Base-by-base conservation (phyloP, 2,113 vertebrate genomes). In the Hemiscyllium ocellatum region DNA sequence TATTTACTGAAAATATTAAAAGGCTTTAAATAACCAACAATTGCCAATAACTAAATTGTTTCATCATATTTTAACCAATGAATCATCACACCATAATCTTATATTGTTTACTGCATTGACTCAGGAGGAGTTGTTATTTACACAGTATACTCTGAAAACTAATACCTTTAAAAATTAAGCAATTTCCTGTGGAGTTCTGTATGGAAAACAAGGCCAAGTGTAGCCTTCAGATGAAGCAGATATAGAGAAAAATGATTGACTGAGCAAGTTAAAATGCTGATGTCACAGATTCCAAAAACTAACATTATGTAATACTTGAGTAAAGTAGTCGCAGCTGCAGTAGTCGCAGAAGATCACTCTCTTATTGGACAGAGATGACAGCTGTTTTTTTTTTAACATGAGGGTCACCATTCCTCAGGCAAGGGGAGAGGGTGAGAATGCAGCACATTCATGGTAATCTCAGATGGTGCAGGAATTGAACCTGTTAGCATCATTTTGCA, bases 141-240 rank as follows among this genome's bases (percentile, higher is more conserved):
- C 15, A 26, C 56, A 56, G 22, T 61, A 29, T 17, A 56, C 26
- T 33, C 22, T 26, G 22, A 61, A 61, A 29, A 89, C 56, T 47
- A 87, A 87, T 86, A 86, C 85, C 52, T 47, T 87, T 87, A 24
- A 87, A 29, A 87, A 89, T 89, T 56, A 61, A 26, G 56, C 86
- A 89, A 61, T 61, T 10, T 61, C 26, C 3, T 61, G 24, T 89
- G 10, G 52, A 52, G 33, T 89, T 33, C 50, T 89, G 20, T 29
- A 33, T 10, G 7, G 72, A 29, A 76, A 76, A 76, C 86, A 89
- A 89, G 50, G 26, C 86, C 52, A 52, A 47, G 5, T 50, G 22
- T 0, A 47, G 42, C 8, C n/a, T 26, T 87, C 47, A 52, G 8
- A 87, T 87, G 1, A 76, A 76, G 72, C 29, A 76, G 29, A 76